phyloP scores from a whole-genome alignment of 2,113 vertebrate genomes.

The Salvelinus fontinalis region DNA sequence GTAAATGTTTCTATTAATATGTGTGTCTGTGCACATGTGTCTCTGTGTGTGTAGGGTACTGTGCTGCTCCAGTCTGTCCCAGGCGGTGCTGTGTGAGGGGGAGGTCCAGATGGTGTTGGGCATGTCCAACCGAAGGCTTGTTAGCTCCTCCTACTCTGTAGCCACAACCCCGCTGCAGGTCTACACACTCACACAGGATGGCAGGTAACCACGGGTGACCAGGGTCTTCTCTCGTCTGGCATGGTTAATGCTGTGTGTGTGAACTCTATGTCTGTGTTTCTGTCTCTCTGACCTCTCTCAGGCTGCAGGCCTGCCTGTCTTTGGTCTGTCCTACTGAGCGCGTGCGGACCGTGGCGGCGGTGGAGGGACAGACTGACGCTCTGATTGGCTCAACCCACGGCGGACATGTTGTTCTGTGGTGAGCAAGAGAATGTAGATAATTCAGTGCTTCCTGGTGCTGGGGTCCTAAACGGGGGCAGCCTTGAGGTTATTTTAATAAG shows the following conservation, averaged over 20 bases:
- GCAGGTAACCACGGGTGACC: constrained; percentile 52
- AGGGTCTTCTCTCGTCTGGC: neutral
- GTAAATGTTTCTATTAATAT: neutral
- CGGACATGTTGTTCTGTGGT: constrained; percentile 62
- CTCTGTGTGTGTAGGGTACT: constrained; percentile 45
- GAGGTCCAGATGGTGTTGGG: constrained; percentile 47
- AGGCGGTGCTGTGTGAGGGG: constrained; percentile 40
- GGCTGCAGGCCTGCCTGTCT: neutral
- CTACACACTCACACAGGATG: constrained; percentile 43
- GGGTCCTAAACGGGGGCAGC: neutral
- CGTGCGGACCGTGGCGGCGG: constrained; percentile 53
- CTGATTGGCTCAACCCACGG: constrained; percentile 60
- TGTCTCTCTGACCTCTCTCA: neutral
- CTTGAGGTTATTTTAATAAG: too few species aligned
- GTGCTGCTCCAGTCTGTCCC: constrained; percentile 47
- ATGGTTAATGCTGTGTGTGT: neutral
- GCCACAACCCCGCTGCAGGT: constrained; percentile 48
- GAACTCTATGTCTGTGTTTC: neutral
- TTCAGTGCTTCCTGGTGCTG: too few species aligned
- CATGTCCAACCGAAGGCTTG: constrained; percentile 52
- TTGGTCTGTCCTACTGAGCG: neutral
- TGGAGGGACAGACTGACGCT: constrained; percentile 59
- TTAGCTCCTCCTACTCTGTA: constrained; percentile 34
- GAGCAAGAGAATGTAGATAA: neutral
- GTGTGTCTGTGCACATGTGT: neutral